Evolutionary conservation across 2,888 invertebrate genomes (phyloP).

Genomic region (Pachycephus smyrnensis): DNA sequence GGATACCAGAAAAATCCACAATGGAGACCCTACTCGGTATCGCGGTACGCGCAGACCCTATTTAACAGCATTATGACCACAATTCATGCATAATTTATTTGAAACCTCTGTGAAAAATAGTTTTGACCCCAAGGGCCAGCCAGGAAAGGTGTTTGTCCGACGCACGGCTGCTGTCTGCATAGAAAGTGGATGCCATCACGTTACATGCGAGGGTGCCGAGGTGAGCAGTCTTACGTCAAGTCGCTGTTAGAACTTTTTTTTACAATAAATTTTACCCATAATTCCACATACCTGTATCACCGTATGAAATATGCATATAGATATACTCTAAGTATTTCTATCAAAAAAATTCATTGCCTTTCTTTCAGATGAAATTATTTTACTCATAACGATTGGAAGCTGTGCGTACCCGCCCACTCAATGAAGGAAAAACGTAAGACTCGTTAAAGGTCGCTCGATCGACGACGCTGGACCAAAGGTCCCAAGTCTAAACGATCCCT

Average conservation of each 20-base stretch:
- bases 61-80: constrained; percentile 39
- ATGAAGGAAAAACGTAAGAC: neutral
- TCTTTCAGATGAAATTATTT: neutral
- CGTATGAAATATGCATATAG: neutral
- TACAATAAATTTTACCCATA: neutral
- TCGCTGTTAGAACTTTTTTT: constrained; percentile 32
- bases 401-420: neutral
- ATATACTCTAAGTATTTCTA: neutral
- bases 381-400: neutral
- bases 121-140: constrained; percentile 32
- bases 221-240: constrained; percentile 18
- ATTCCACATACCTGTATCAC: neutral
- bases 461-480: neutral
- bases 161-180: constrained; percentile 36
- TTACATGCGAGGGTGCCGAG: constrained; percentile 40
- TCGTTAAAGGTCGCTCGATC: neutral
- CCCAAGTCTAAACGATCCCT: neutral
- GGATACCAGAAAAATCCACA: neutral
- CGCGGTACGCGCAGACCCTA: constrained; percentile 16
- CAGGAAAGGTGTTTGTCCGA: constrained; percentile 36
- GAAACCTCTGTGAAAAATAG: constrained; percentile 38
- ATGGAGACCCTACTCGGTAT: neutral
- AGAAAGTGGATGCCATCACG: constrained; percentile 41
- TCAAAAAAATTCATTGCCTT: neutral
- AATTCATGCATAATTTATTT: constrained; percentile 39